Evolutionary conservation across 2,888 invertebrate genomes (phyloP).

Genomic region (Ormyrus thymus): DNA sequence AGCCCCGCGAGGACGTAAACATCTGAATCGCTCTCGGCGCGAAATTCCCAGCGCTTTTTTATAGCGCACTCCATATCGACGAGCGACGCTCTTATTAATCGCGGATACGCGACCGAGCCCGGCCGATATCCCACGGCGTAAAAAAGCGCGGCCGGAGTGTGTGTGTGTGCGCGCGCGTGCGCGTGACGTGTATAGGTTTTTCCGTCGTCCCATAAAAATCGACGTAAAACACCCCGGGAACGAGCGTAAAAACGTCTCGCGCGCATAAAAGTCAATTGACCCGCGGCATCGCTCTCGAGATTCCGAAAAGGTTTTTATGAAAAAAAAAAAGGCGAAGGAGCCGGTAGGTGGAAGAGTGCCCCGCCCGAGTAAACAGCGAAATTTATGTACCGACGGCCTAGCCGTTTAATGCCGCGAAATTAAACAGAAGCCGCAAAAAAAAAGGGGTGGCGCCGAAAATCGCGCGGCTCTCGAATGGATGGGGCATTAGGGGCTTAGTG

Average conservation of each 20-base stretch:
- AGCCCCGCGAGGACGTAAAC: too few species aligned
- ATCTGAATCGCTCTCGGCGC: too few species aligned
- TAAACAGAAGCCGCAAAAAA: constrained; percentile 34
- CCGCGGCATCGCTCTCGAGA: constrained; percentile 4
- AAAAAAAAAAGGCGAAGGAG: constrained; percentile 1
- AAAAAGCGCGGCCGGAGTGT: not conserved
- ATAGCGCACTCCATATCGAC: not conserved
- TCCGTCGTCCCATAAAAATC: constrained; percentile 31
- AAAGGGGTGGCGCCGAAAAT: not conserved
- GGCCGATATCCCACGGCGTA: not conserved
- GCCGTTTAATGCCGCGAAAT: constrained; percentile 26
- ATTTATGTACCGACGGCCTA: constrained; percentile 37
- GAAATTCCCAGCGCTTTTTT: too few species aligned
- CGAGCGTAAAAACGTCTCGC: constrained; percentile 8
- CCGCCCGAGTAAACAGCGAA: constrained; percentile 27
- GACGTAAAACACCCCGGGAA: constrained; percentile 29
- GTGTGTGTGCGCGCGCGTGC: too few species aligned
- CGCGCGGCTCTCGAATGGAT: constrained; percentile 3
- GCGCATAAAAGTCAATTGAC: constrained; percentile 41
- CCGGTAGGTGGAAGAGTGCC: not conserved
- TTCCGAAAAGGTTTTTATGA: constrained; percentile 12
- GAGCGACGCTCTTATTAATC: not conserved
- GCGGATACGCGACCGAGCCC: not conserved
- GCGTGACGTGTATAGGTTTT: not conserved
- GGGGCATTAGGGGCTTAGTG: not conserved